Evolutionary conservation across 2,888 invertebrate genomes (phyloP).

Genomic region (Mactromeris polynyma): DNA sequence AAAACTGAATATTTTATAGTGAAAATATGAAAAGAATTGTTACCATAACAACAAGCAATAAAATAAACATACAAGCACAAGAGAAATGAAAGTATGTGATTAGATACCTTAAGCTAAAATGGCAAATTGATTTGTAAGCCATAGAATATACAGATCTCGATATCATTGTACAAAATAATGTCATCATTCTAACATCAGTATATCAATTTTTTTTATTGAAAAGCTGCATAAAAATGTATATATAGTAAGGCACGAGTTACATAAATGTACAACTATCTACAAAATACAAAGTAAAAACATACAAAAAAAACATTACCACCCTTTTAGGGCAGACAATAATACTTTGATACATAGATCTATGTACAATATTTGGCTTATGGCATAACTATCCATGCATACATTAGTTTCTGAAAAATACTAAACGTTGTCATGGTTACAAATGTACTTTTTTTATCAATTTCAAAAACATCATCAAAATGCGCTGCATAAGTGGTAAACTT

Average conservation of each 20-base stretch:
- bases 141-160: not conserved
- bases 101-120: not conserved
- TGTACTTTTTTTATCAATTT: not conserved
- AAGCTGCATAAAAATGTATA: slow-evolving; percentile 13
- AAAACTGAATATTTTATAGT: not conserved
- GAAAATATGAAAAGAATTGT: not conserved
- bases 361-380: slow-evolving; percentile 28
- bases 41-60: not conserved
- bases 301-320: not conserved
- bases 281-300: not conserved
- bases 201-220: not conserved
- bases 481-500: too few species aligned
- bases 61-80: not conserved
- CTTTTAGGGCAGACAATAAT: slow-evolving; percentile 26
- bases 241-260: not conserved
- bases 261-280: slow-evolving; percentile 12
- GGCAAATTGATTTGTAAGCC: not conserved
- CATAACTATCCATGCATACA: not conserved
- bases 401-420: slow-evolving; percentile 7
- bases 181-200: slow-evolving; percentile 3
- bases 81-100: slow-evolving; percentile 4
- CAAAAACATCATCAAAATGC: not conserved
- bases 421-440: not conserved
- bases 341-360: slow-evolving; percentile 38
- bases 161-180: not conserved